Conservation (phyloP, 2,113 vertebrate species). For the Bos javanicus region DNA sequence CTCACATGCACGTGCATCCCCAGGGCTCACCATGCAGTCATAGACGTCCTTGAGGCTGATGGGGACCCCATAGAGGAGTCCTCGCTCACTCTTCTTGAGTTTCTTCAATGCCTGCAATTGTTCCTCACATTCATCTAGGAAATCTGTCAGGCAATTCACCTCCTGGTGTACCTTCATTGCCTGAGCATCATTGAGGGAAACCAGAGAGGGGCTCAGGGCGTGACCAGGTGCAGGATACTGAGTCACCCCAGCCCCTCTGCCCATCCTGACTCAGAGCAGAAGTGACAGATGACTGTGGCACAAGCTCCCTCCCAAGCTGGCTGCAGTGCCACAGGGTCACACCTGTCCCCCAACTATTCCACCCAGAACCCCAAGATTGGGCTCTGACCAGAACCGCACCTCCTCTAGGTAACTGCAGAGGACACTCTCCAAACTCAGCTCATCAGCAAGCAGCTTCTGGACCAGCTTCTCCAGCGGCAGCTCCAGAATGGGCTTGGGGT, state of each 20-base stretch:
- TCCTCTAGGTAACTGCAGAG: constrained; percentile 88
- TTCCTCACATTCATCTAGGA: constrained; percentile 85
- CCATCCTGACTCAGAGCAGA: not conserved
- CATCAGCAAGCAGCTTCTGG: constrained; percentile 74
- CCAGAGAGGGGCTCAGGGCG: not conserved
- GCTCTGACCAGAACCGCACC: constrained; percentile 64
- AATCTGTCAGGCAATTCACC: constrained; percentile 84
- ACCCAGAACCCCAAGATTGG: not conserved
- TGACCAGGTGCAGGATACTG: not conserved
- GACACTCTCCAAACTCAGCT: constrained; percentile 81
- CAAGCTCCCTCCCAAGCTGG: not conserved
- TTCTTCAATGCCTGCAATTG: constrained; percentile 77
- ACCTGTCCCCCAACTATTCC: not conserved
- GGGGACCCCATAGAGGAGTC: constrained; percentile 86
- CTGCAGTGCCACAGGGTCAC: not conserved
- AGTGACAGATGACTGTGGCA: not conserved
- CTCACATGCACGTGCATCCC: not conserved
- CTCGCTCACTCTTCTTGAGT: constrained; percentile 67
- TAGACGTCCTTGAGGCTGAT: constrained; percentile 89
- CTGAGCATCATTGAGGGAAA: constrained; percentile 64
- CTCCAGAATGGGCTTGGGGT: constrained; percentile 73
- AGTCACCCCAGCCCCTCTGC: not conserved
- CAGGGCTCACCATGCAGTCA: constrained; percentile 79
- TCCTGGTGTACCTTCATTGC: constrained; percentile 81
- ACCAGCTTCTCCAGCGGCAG: constrained; percentile 81